These are phyloP conservation scores for Cephus nigrinus DNA, from an alignment of 2,888 invertebrate genomes.

Conservation along the genomic window DNA sequence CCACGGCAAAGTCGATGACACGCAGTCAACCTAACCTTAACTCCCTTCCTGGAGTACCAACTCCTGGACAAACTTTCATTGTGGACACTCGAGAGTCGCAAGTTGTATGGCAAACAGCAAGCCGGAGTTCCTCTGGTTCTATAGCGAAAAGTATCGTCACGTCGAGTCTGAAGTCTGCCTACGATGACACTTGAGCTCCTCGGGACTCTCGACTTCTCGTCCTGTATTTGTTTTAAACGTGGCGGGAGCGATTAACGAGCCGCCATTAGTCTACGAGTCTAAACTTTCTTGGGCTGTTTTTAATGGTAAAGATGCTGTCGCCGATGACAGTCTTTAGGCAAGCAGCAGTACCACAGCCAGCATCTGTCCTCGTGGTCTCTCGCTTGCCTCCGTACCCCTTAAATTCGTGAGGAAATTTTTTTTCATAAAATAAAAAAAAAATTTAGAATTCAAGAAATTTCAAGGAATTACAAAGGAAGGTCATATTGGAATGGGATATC, in stretches of 20 bases:
- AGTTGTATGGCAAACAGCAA: conserved; percentile 1
- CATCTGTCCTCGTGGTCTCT: background rate
- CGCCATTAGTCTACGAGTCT: background rate
- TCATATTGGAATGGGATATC: conserved; percentile 5
- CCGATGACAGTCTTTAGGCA: background rate
- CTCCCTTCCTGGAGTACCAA: background rate
- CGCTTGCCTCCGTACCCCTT: conserved; percentile 8
- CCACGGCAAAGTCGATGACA: background rate
- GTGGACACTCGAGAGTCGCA: conserved; percentile 7
- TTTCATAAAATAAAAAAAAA: background rate
- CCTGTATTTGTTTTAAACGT: background rate
- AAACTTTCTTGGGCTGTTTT: background rate
- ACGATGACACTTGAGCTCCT: background rate
- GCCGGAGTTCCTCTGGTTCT: conserved; percentile 1
- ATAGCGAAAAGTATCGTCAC: conserved; percentile 6
- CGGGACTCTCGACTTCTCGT: background rate
- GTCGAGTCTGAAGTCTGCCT: background rate
- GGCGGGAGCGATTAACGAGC: background rate
- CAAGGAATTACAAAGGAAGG: background rate
- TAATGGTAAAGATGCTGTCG: background rate
- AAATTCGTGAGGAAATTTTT: background rate
- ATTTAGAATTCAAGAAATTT: background rate
- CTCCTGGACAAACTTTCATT: conserved; percentile 3
- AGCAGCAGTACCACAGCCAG: background rate
- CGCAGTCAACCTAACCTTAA: background rate